Conservation (phyloP, 2,888 invertebrate species). For the Callyntrura guangdongensis region DNA sequence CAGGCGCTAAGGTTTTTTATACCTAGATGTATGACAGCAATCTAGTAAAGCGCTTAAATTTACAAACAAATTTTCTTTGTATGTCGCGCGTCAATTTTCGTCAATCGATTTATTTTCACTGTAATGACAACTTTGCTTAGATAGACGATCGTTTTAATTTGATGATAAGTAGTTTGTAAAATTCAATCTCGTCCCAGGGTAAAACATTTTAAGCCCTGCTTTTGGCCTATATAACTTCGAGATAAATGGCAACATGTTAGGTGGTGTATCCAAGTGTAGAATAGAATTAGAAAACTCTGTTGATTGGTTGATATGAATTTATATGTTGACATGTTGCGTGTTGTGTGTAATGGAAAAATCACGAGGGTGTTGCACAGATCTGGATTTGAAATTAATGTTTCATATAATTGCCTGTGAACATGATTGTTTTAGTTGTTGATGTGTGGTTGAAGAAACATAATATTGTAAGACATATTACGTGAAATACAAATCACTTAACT, state of each 20-base stretch:
- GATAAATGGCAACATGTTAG: not conserved
- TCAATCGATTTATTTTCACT: conserved; percentile 6
- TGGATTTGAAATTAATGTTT: conserved; percentile 51
- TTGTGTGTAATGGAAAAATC: conserved; percentile 19
- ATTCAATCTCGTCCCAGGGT: too few relatives aligned
- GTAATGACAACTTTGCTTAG: too few relatives aligned
- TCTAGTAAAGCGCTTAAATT: not conserved
- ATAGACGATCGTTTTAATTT: not conserved
- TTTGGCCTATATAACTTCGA: not conserved
- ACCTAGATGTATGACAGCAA: not conserved
- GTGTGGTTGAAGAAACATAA: not conserved
- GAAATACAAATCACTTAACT: conserved; percentile 24
- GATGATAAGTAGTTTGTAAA: too few relatives aligned
- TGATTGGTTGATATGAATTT: conserved; percentile 18
- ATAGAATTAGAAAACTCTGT: conserved; percentile 62
- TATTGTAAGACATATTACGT: not conserved
- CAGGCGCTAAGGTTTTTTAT: not conserved
- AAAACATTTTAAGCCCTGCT: not conserved
- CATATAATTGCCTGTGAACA: conserved; percentile 48
- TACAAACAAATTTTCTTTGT: not conserved
- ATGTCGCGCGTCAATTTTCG: not conserved
- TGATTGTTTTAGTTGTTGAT: conserved; percentile 18
- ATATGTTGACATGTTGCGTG: conserved; percentile 29
- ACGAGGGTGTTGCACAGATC: conserved; percentile 58
- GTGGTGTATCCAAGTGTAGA: not conserved